Base-by-base conservation (phyloP, 2,797 vertebrate genomes). In the Centropyge bicolor region DNA sequence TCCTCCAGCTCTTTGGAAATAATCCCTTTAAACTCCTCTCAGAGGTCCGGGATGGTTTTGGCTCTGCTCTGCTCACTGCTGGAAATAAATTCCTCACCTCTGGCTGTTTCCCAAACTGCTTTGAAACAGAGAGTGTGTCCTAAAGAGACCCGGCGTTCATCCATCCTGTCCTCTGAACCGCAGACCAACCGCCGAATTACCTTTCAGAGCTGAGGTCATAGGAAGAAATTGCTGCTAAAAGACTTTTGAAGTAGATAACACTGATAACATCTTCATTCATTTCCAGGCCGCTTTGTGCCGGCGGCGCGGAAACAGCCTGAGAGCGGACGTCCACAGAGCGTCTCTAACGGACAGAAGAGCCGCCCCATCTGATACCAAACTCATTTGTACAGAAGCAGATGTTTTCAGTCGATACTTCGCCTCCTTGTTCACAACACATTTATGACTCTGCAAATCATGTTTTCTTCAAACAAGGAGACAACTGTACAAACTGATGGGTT, bases 31-130 rank as follows among this genome's bases (percentile, higher is more conserved):
- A 84, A 84, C 80, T 85, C 73, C 71, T 52, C 83, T 89, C 76
- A 66, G 74, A 80, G 78, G 76, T 71, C 71, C 48, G 3, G 65
- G 66, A 67, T 64, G 36, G 14, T 68, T 82, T 31, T 46, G 82
- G 77, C 80, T 85, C 76, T 13, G 70, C 85, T 89, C 78, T 74
- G 70, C 81, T 88, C 80, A 36, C 81, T 70, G 81, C 84, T 83
- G 87, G 82, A 91, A 78, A 88, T 86, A 84, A 85, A 89, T 82
- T 77, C 83, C 64, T 82, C 84, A 87, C 88, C 87, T 88, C 86
- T 89, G 86, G 85, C 86, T 84, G 84, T 82, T 91, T 83, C 82
- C 87, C 74, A 86, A 82, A 83, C 59, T 57, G 70, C 86, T 89
- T 74, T 89, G 86, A 87, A 87, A 88, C 82, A 72, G 61, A 88